These are phyloP conservation scores for Opisthocomus hoazin DNA, from an alignment of 2,113 vertebrate genomes.

Conservation along the genomic window DNA sequence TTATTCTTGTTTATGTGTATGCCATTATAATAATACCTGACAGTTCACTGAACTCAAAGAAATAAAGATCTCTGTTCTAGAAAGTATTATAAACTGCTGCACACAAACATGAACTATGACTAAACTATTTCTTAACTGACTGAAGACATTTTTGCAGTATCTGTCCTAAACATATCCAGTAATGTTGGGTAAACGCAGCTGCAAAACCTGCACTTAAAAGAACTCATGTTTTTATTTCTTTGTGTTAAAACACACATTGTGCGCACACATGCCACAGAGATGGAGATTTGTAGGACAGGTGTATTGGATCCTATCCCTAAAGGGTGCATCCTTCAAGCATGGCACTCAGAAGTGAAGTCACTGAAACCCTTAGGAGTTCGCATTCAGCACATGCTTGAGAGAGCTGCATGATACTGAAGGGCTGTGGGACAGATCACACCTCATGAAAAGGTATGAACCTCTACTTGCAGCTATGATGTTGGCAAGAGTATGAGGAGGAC, in stretches of 20 bases:
- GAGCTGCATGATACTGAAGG: not conserved
- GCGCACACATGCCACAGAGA: not conserved
- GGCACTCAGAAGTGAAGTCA: not conserved
- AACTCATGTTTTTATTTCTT: not conserved
- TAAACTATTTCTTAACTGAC: not conserved
- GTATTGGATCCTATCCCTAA: not conserved
- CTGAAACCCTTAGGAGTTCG: not conserved
- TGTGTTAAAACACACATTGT: not conserved
- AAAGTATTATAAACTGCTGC: not conserved
- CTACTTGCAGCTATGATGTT: not conserved
- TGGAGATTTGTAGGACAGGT: not conserved
- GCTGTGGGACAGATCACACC: not conserved
- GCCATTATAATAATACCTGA: not conserved
- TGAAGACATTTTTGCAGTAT: not conserved
- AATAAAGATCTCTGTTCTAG: not conserved
- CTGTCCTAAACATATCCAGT: not conserved
- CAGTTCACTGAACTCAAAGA: not conserved
- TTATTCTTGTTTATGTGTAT: not conserved
- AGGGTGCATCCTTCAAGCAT: rapidly evolving
- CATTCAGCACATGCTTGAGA: not conserved
- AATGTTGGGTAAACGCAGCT: not conserved
- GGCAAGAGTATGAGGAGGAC: not conserved
- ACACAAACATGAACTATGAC: not conserved
- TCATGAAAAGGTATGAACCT: not conserved
- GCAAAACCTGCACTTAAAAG: not conserved